These are phyloP conservation scores for Papilio helenus DNA, from an alignment of 1,140 invertebrate species.

Conservation along the genomic window DNA sequence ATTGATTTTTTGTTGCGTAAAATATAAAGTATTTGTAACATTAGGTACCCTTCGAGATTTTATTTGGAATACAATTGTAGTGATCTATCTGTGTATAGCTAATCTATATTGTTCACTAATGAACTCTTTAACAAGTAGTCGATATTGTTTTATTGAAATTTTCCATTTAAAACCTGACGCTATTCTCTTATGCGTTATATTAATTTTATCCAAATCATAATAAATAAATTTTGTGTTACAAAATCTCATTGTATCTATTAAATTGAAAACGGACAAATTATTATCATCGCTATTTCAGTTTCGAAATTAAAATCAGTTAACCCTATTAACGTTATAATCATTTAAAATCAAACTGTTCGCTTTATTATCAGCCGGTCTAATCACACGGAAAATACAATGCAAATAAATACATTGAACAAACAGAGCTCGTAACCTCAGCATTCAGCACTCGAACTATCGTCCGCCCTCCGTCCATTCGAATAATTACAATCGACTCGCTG, in stretches of 20 bases:
- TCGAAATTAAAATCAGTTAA: neutral
- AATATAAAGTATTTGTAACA: neutral
- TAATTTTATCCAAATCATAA: neutral
- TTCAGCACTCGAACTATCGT: constrained; percentile 64
- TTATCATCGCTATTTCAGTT: neutral
- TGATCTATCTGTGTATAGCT: no score
- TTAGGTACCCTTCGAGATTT: no score
- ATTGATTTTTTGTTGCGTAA: neutral
- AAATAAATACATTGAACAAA: constrained; percentile 58
- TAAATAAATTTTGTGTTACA: neutral
- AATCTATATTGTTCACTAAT: no score
- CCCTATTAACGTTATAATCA: neutral
- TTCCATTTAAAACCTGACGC: no score
- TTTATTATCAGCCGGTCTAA: neutral
- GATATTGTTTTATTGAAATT: no score
- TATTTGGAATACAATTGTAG: no score
- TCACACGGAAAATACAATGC: constrained; percentile 44
- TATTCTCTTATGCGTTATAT: neutral
- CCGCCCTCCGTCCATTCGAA: constrained; percentile 71
- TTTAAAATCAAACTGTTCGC: constrained; percentile 4
- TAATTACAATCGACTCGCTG: constrained; percentile 81
- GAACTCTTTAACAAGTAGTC: no score
- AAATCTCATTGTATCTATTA: neutral
- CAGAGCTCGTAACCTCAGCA: constrained; percentile 67
- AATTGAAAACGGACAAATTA: neutral